Conservation (phyloP, 2,797 vertebrate genomes). For the Gymnoscopelus microlampas region DNA sequence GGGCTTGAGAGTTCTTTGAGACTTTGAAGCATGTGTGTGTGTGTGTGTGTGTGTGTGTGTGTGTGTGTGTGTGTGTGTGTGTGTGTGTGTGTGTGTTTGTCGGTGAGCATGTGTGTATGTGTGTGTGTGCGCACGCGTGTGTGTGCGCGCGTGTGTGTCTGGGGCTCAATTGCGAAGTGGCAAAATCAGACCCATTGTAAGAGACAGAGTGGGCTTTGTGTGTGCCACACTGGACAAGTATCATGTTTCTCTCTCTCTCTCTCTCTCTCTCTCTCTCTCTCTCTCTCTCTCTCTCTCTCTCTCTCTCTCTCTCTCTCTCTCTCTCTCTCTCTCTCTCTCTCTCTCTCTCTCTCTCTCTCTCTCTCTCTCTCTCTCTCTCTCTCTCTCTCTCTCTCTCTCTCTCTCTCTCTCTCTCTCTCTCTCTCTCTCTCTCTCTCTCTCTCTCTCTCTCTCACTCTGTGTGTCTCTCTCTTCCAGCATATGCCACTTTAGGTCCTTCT, state of each 20-base stretch:
- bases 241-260: constrained; percentile 58
- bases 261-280: background rate
- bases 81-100: constrained; percentile 2
- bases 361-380: constrained; percentile 50
- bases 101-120: constrained; percentile 14
- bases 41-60: constrained; percentile 3
- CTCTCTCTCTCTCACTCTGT: constrained; percentile 19
- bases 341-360: constrained; percentile 18
- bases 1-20: too few relatives aligned
- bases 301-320: constrained; percentile 43
- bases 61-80: background rate
- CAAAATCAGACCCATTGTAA: constrained; percentile 59
- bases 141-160: constrained; percentile 2
- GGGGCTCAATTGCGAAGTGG: constrained; percentile 55
- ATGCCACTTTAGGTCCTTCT: constrained; percentile 53
- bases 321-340: constrained; percentile 22
- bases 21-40: too few relatives aligned
- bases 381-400: constrained; percentile 16
- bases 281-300: background rate
- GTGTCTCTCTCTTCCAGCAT: constrained; percentile 28
- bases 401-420: constrained; percentile 39
- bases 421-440: background rate
- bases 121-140: background rate
- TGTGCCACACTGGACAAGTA: constrained; percentile 54
- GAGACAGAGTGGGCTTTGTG: constrained; percentile 68